Conservation (phyloP, 2,888 invertebrate species). For the Cheilosia vulpina region DNA sequence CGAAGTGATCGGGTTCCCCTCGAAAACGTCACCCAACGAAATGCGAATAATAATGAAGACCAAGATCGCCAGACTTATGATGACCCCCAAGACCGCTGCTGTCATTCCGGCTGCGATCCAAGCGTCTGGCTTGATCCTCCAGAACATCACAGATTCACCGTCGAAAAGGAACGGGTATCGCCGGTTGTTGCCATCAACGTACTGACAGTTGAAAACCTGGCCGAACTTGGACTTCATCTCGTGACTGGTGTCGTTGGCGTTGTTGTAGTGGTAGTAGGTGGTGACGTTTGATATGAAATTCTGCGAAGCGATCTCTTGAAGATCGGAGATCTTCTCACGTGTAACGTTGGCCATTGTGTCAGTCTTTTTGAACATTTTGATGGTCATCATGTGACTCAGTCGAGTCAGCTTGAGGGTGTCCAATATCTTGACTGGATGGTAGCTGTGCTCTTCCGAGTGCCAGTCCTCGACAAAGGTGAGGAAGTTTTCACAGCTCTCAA, state of each 20-base stretch:
- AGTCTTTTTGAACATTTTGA: conserved; percentile 83
- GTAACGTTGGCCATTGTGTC: conserved; percentile 70
- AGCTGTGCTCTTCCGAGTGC: conserved; percentile 77
- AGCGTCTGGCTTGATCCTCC: conserved; percentile 82
- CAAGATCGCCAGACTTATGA: conserved; percentile 87
- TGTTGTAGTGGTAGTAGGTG: conserved; percentile 82
- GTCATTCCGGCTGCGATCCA: conserved; percentile 88
- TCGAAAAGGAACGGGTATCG: conserved; percentile 82
- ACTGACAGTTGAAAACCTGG: conserved; percentile 82
- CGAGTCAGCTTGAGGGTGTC: conserved; percentile 80
- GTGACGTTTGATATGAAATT: conserved; percentile 82
- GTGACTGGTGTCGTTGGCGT: conserved; percentile 80
- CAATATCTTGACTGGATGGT: conserved; percentile 78
- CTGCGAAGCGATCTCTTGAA: conserved; percentile 82
- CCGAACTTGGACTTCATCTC: conserved; percentile 83
- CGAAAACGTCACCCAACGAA: conserved; percentile 87
- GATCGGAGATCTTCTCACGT: conserved; percentile 78
- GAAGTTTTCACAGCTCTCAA: conserved; percentile 81
- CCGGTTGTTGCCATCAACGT: conserved; percentile 80
- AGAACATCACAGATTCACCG: conserved; percentile 83
- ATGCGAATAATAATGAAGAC: conserved; percentile 87
- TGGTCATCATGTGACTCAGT: conserved; percentile 80
- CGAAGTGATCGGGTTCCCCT: conserved; percentile 87
- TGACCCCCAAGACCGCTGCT: conserved; percentile 87
- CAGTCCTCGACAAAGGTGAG: conserved; percentile 82